phyloP scores from a whole-genome alignment of 2,797 vertebrate genomes.

The Steatocranus sp. region DNA sequence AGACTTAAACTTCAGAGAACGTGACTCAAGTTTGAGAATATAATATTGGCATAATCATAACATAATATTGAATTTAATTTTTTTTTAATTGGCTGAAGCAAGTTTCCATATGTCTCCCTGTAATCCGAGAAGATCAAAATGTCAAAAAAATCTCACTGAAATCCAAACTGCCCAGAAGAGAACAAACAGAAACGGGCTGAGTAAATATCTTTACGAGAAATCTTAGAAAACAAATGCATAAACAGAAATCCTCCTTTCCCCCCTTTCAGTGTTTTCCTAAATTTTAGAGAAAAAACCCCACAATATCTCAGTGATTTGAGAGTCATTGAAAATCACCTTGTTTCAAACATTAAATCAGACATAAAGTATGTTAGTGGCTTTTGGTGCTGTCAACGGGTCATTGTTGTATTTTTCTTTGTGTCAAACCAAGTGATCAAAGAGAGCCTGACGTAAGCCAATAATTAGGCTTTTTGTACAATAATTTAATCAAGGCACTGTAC shows the following conservation, averaged over 20 bases:
- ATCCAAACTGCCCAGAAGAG: not conserved
- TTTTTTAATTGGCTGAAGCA: not conserved
- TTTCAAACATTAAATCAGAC: not conserved
- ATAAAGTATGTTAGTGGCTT: not conserved
- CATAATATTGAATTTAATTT: accelerated
- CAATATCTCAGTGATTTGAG: not conserved
- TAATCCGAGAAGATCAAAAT: not conserved
- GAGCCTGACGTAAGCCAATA: not conserved
- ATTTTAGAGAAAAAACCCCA: not conserved
- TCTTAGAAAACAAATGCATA: not conserved
- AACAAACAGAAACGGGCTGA: not conserved
- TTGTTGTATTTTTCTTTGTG: not conserved
- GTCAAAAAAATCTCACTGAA: not conserved
- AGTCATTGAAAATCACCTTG: not conserved
- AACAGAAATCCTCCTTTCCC: not conserved
- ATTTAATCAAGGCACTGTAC: not conserved
- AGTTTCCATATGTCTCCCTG: not conserved
- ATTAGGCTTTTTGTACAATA: not conserved
- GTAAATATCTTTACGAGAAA: not conserved
- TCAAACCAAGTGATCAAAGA: not conserved
- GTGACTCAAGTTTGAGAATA: not conserved
- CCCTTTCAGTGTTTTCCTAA: not conserved
- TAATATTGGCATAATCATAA: not conserved
- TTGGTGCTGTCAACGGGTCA: not conserved
- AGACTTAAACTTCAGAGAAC: not conserved